Conservation (phyloP, 30 jellyfish, hydroid and myxozoan genomes). For the Pelagia noctiluca region DNA sequence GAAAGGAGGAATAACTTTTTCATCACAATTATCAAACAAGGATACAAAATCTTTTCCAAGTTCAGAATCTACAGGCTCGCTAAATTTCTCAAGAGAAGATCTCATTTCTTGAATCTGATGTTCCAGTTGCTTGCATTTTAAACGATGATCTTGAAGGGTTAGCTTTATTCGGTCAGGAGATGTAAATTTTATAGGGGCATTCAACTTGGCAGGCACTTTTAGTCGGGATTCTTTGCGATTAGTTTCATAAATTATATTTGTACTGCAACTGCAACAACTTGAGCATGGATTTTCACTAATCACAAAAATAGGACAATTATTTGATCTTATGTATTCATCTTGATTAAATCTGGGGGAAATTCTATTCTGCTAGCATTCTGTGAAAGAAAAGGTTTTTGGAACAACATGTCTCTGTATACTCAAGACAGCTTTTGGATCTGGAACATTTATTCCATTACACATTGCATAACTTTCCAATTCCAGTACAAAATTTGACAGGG, state of each 20-base stretch:
- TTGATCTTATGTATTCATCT: constrained; percentile 33
- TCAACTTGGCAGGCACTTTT: constrained; percentile 35
- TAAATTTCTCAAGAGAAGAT: constrained; percentile 19
- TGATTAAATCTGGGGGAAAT: constrained; percentile 26
- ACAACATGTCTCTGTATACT: constrained; percentile 55
- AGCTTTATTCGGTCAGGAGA: constrained; percentile 51
- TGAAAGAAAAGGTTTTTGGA: constrained; percentile 32
- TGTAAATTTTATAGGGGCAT: constrained; percentile 29
- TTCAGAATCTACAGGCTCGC: constrained; percentile 60
- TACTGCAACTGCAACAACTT: constrained; percentile 32
- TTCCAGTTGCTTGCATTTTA: constrained; percentile 48
- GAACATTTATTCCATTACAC: constrained; percentile 23
- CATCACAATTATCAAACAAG: constrained; percentile 23
- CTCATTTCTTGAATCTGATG: constrained; percentile 39
- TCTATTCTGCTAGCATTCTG: constrained; percentile 5
- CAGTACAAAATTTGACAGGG: neutral
- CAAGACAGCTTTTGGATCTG: constrained; percentile 45
- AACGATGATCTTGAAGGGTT: constrained; percentile 40
- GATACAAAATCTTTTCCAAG: constrained; percentile 14
- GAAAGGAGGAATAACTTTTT: constrained; percentile 34
- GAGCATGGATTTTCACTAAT: constrained; percentile 30
- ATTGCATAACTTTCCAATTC: neutral
- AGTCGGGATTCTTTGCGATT: constrained; percentile 36
- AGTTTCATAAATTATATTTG: constrained; percentile 25
- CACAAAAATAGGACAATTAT: constrained; percentile 37